Percentiles rank a stretch among this genome's conserved stretches.
These are phyloP conservation scores for Odocoileus hemionus DNA, from an alignment of 2,113 vertebrate species.

Conservation along the genomic window DNA sequence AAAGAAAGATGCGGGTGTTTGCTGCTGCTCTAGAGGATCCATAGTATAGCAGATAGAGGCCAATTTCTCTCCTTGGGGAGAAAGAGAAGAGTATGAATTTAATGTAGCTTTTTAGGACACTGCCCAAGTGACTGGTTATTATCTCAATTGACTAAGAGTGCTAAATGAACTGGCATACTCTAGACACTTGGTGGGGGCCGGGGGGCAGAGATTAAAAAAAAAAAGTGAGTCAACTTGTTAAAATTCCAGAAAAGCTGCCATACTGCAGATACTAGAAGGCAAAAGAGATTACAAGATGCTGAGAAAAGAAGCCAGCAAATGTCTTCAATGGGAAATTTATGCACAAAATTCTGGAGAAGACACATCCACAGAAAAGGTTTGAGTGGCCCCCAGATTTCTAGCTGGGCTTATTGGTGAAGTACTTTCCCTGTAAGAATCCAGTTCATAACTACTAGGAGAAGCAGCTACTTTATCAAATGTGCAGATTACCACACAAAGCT, in stretches of 20 bases:
- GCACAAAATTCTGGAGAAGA: not conserved
- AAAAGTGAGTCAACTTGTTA: not conserved
- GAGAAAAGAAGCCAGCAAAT: not conserved
- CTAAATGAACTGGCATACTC: not conserved
- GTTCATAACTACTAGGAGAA: not conserved
- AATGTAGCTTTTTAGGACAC: not conserved
- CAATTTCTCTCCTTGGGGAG: not conserved
- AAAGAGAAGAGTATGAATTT: not conserved
- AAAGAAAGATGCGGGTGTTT: not conserved
- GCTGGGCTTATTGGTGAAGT: not conserved
- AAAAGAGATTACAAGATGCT: not conserved
- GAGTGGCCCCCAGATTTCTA: not conserved
- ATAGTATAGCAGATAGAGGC: not conserved
- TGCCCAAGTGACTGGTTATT: not conserved
- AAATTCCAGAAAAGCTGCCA: not conserved
- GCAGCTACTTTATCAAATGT: not conserved
- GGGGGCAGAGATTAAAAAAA: not conserved
- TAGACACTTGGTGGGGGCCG: fast-evolving
- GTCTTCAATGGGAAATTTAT: not conserved
- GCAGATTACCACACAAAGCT: not conserved
- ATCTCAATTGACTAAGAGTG: not conserved
- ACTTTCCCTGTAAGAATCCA: not conserved
- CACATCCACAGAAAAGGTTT: not conserved
- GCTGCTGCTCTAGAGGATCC: not conserved
- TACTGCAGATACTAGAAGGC: not conserved